Base-by-base conservation (phyloP, 2,113 vertebrate genomes). In the Pachyramphus minor region DNA sequence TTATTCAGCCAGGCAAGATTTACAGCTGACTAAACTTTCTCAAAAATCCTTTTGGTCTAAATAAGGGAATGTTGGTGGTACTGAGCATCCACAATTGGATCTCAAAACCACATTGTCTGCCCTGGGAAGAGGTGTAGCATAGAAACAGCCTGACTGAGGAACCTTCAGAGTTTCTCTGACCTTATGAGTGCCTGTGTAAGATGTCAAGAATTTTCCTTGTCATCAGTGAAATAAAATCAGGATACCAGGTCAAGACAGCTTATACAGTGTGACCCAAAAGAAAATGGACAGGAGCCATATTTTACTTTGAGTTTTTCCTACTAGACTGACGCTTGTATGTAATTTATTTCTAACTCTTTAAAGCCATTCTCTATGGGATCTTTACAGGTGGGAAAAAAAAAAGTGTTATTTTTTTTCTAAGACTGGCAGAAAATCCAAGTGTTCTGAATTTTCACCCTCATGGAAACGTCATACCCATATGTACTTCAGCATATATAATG, bases 391-490 rank as follows among this genome's bases (percentile, higher is more conserved):
- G 14, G 73, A 74, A 31, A 60, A 14, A 86, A 86, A 33, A 21
- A 28, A 8, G 52, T 30, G 8, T 6, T 18, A 12, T 33, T n/a
- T 50, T 60, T 59, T 59, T 56, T 1, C 9, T n/a, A 39, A 60
- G 13, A 8, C 10, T 77, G 14, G 8, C 6, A 81, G 22, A 68
- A 49, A 53, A 5, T 1, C 0, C 3, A 45, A 2, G n/a, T 77
- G 10, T 4, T 74, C 33, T 71, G 52, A 74, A 42, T 58, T 71
- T 55, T n/a, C 16, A 33, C 9, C 12, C 1, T 59, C 14, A 7
- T 59, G 15, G 27, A 53, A 55, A 71, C 42, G 14, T 5, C 28
- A 13, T 67, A 33, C 2, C 1, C 2, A 42, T 81, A 87, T 15
- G 3, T 6, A 75, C 39, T 82, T 78, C 14, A 37, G 27, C 6